Conservation (phyloP, 2,888 invertebrate species). For the Anthophora plumipes region DNA sequence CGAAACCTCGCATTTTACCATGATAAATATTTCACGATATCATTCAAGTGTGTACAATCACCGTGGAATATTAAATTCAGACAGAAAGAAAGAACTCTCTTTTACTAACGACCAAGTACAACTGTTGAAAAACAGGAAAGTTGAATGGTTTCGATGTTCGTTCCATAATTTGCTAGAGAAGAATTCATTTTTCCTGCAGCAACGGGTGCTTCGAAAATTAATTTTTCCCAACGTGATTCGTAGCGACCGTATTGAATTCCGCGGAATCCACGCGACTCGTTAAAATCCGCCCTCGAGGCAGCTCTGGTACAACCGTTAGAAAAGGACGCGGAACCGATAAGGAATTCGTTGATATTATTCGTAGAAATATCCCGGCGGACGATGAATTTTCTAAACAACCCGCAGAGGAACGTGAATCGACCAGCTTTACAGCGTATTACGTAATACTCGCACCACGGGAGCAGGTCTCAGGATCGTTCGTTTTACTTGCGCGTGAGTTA, state of each 20-base stretch:
- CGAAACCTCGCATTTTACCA: no score
- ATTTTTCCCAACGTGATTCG: neutral
- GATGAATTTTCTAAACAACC: neutral
- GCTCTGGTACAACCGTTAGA: no score
- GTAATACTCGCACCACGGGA: neutral
- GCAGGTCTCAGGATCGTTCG: slow-evolving; percentile 32
- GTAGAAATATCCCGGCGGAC: neutral
- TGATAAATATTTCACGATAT: no score
- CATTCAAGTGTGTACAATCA: no score
- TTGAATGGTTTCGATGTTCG: neutral
- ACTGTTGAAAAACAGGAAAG: neutral
- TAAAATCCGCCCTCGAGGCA: neutral
- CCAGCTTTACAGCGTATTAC: neutral
- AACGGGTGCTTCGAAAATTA: neutral
- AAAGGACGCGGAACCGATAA: neutral
- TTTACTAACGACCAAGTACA: no score
- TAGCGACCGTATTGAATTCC: neutral
- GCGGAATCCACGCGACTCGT: neutral
- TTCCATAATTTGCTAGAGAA: neutral
- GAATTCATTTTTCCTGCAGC: neutral
- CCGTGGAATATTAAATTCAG: neutral
- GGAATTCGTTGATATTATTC: neutral
- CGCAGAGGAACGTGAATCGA: neutral
- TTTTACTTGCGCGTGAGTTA: slow-evolving; percentile 55
- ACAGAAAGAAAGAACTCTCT: no score